Evolutionary conservation across 2,797 vertebrate genomes (phyloP), one percentile per base, ranked within the genome.

Genomic region (Sciurus carolinensis): DNA sequence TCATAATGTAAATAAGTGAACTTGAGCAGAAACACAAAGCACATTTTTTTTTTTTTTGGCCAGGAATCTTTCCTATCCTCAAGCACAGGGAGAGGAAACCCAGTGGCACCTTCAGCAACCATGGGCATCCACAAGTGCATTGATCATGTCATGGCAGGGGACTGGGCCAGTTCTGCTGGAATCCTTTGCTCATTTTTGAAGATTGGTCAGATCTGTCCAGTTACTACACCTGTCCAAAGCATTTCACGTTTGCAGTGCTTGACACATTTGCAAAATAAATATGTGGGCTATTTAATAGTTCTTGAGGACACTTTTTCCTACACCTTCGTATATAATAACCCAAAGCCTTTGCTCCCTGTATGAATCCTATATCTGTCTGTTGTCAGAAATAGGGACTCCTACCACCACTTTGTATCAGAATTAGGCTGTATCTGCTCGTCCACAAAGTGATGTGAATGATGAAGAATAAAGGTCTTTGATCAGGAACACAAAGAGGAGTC

Each of bases 1-100:
- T 97, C 95, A 96, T 39, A n/a, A 64, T 57, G 66, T 47, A 92
- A 69, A 87, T 89, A 92, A 96, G 84, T 26, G 77, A 87, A 84
- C 26, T 47, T 71, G n/a, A 92, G 52, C 20, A 64, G 64, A 90
- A 93, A 92, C 20, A 87, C 91, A 89, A 77, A 93, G 59, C 39
- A 64, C 14, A 7, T 64, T 95, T 88, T 88, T 42, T 64, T 64
- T 96, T 88, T 88, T 33, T 64, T 39, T 39, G 3, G 80, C 79
- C 57, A 42, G 84, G 52, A 95, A n/a, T 42, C 33, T 76, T 64
- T 13, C 24, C 75, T 67, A 12, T 64, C 79, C 59, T 88, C 59
- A 83, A 59, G 67, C 14, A 4, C n/a, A 30, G 20, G 62, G 57
- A 95, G 44, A 94, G 90, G n/a, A 71, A 95, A 57, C 57, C 57